Evolutionary conservation across 2,888 invertebrate species (phyloP).

Genomic region (Nephrocerus scutellatus): DNA sequence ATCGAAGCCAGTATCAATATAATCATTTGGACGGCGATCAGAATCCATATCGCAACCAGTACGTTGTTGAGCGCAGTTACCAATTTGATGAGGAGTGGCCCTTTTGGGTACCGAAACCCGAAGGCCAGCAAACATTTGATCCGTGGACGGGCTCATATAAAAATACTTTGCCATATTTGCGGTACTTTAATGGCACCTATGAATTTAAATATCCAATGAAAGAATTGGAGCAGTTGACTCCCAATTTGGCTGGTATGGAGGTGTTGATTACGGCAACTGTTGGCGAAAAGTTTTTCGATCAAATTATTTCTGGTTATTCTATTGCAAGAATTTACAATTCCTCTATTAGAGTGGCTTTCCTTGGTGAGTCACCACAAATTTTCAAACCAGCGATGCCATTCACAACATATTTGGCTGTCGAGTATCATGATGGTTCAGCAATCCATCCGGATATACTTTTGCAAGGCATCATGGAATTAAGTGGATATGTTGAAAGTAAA

Average conservation of each 20-base stretch:
- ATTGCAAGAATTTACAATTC: slow-evolving; percentile 84
- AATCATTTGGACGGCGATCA: slow-evolving; percentile 22
- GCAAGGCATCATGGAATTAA: slow-evolving; percentile 61
- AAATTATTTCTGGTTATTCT: slow-evolving; percentile 75
- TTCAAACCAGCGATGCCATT: slow-evolving; percentile 95
- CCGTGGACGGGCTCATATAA: slow-evolving; percentile 46
- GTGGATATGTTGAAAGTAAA: slow-evolving; percentile 56
- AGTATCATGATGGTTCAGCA: slow-evolving; percentile 85
- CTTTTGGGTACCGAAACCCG: slow-evolving; percentile 67
- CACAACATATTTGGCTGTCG: slow-evolving; percentile 76
- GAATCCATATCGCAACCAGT: slow-evolving; percentile 48
- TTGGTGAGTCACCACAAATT: slow-evolving; percentile 86
- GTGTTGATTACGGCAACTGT: slow-evolving; percentile 78
- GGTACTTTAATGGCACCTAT: slow-evolving; percentile 81
- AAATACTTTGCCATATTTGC: slow-evolving; percentile 60
- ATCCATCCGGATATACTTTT: slow-evolving; percentile 58
- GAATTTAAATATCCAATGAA: slow-evolving; percentile 79
- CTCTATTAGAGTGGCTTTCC: slow-evolving; percentile 70
- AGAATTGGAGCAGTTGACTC: slow-evolving; percentile 58
- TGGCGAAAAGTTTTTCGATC: slow-evolving; percentile 79
- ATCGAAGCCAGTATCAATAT: slow-evolving; percentile 24
- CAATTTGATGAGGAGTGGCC: slow-evolving; percentile 75
- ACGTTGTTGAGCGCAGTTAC: slow-evolving; percentile 64
- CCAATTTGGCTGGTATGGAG: slow-evolving; percentile 59
- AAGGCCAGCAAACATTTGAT: slow-evolving; percentile 47